Conservation (phyloP, 2,888 invertebrate genomes). For the Mellilla xanthometata region DNA sequence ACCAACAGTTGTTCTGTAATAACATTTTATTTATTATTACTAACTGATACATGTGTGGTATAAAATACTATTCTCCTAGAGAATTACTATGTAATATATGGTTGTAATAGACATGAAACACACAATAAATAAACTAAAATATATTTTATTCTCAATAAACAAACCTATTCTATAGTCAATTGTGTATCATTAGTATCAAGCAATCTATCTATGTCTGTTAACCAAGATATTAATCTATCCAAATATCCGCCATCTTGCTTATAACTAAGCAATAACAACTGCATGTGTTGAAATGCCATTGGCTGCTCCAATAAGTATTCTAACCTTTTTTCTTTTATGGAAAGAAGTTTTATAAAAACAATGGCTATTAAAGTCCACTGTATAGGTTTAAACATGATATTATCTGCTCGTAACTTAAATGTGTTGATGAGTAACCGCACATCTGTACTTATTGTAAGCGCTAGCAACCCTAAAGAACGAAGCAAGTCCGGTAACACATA, state of each 20-base stretch:
- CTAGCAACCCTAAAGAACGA: constrained; percentile 68
- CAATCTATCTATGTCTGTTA: constrained; percentile 74
- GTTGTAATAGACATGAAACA: no score
- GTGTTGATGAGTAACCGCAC: constrained; percentile 82
- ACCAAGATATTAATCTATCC: constrained; percentile 73
- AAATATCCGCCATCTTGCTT: constrained; percentile 77
- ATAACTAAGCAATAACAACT: constrained; percentile 72
- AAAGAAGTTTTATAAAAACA: constrained; percentile 85
- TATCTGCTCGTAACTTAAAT: constrained; percentile 86
- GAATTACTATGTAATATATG: no score
- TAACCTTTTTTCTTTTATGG: constrained; percentile 59
- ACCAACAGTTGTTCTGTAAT: no score
- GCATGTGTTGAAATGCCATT: constrained; percentile 65
- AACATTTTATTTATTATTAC: no score
- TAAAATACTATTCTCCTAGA: no score
- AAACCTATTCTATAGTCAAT: constrained; percentile 55
- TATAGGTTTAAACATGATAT: constrained; percentile 87
- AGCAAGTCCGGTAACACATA: constrained; percentile 84
- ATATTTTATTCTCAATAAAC: no score
- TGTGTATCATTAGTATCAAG: constrained; percentile 65
- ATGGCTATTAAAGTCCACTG: constrained; percentile 88
- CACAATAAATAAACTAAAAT: no score
- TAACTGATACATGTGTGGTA: no score
- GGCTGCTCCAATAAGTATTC: constrained; percentile 52
- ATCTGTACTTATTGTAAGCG: constrained; percentile 66